Evolutionary conservation across 1,140 invertebrate genomes (phyloP).

Genomic region (Brachystomella parvula): DNA sequence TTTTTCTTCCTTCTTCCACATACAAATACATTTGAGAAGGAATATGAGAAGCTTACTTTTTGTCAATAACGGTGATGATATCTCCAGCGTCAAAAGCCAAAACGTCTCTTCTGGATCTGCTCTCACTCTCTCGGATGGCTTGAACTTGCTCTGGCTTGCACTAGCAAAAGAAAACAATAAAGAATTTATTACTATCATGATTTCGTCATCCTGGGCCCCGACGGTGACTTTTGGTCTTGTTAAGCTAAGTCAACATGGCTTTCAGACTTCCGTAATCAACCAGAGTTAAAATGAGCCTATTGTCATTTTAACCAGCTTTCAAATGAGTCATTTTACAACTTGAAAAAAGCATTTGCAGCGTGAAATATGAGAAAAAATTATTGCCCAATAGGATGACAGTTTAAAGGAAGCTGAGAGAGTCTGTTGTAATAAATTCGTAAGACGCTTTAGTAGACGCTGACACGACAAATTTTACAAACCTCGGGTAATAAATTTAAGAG

Average conservation of each 20-base stretch:
- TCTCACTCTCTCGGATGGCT: slow-evolving; percentile 52
- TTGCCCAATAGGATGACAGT: neutral
- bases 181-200: slow-evolving; percentile 6
- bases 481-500: slow-evolving; percentile 70
- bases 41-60: slow-evolving; percentile 53
- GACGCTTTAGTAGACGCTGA: neutral
- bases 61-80: slow-evolving; percentile 87
- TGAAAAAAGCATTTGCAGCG: too few relatives aligned
- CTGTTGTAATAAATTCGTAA: neutral
- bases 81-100: slow-evolving; percentile 78
- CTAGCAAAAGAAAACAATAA: slow-evolving; percentile 38
- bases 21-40: neutral
- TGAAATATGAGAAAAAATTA: slow-evolving; percentile 34
- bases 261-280: too few relatives aligned
- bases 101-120: slow-evolving; percentile 51
- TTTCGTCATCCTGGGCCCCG: too few relatives aligned
- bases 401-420: neutral
- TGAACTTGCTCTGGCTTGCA: slow-evolving; percentile 85
- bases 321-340: too few relatives aligned
- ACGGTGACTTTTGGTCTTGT: too few relatives aligned
- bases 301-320: too few relatives aligned
- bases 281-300: too few relatives aligned
- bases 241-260: too few relatives aligned
- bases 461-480: slow-evolving; percentile 43
- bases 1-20: too few relatives aligned